phyloP scores from a whole-genome alignment of 1,140 invertebrate species.

The Leptinotarsa texana region DNA sequence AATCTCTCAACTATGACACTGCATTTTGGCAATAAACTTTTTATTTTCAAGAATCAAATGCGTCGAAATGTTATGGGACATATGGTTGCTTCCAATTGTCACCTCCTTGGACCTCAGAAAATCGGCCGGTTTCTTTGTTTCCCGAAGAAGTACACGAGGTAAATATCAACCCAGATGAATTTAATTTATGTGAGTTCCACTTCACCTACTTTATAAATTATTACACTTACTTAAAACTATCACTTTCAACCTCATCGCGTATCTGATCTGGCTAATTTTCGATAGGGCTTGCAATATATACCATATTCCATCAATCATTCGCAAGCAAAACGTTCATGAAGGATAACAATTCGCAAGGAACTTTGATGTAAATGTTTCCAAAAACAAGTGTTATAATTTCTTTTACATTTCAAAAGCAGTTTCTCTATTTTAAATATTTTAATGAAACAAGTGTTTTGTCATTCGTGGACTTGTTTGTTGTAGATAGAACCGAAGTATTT shows the following conservation, averaged over 20 bases:
- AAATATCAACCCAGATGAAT: not conserved
- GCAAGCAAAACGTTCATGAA: no score
- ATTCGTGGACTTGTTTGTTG: constrained; percentile 40
- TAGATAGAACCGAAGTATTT: constrained; percentile 60
- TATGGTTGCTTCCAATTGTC: constrained; percentile 84
- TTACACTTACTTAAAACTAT: no score
- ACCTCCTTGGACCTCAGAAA: constrained; percentile 77
- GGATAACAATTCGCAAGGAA: no score
- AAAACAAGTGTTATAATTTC: no score
- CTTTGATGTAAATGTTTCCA: no score
- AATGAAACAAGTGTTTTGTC: no score
- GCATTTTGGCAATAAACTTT: not conserved
- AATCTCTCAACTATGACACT: not conserved
- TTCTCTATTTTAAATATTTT: no score
- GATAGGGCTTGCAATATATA: no score
- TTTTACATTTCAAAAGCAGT: no score
- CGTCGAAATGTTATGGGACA: constrained; percentile 69
- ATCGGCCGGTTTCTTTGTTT: constrained; percentile 77
- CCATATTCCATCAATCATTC: no score
- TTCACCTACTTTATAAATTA: not conserved
- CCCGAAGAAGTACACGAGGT: constrained; percentile 68
- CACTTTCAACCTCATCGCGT: no score
- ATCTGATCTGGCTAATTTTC: no score
- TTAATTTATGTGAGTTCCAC: not conserved
- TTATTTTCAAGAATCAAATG: constrained; percentile 53